Evolutionary conservation across 1,140 invertebrate species (phyloP), one percentile per base, ranked within the genome.

Genomic region (Bombus huntii): DNA sequence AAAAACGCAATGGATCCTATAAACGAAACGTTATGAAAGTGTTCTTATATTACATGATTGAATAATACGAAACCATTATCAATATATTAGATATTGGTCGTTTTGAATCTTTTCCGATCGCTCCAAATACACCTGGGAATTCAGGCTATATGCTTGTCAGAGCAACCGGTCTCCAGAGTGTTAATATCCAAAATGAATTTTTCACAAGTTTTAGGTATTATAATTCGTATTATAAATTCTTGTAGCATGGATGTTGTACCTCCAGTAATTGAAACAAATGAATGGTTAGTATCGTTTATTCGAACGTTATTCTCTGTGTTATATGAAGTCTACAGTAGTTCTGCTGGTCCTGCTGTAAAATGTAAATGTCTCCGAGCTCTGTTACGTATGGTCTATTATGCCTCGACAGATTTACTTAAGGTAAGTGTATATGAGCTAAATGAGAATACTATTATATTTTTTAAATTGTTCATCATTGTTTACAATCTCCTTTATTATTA

Each of bases 241-340:
- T 93, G 12, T 75, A 95, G 93, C 79, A 94, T 95, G 92, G 94
- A 95, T 88, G 94, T 95, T 81, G 94, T 95, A 79, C 94, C 94
- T 86, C 93, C 94, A 75, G 93, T 95, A 83, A 95, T 95, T 62
- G 94, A 95, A 87, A 93, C 94, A 59, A 95, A 95, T 72, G 95
- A 95, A 86, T 95, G 94, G 94, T 91, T 95, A 68, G 94, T 95
- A 12, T 96, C 97, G 59, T 98, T 99, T 92, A 98, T 99, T 88
- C 96, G 97, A 92, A 98, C 98, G 39, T 95, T 99, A 80, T 99
- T 99, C 95, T 97, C 97, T 68, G 97, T 98, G 34, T 96, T 99
- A 31, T 99, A 99, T 95, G 98, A 99, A 96, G 98, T 99, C 39
- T 99, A 99, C 95, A 99, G 98, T 93, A 99, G 98, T 88, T 99